phyloP scores from a whole-genome alignment of 2,113 vertebrate species.

The Pedionomus torquatus region DNA sequence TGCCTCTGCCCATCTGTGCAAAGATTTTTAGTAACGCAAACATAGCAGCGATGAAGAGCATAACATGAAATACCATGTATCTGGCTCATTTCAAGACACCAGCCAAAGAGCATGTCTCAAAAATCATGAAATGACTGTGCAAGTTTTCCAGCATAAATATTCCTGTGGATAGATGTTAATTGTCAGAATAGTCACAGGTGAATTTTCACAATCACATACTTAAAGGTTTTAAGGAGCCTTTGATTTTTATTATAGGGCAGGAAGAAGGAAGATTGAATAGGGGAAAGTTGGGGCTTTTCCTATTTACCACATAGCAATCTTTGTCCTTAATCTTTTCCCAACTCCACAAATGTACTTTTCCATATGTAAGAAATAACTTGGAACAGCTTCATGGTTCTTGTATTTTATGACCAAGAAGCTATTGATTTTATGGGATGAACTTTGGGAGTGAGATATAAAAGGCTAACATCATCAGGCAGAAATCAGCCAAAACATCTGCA shows the following conservation, averaged over 20 bases:
- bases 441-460: conserved; percentile 16
- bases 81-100: not conserved
- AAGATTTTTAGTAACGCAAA: conserved; percentile 53
- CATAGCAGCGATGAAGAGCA: conserved; percentile 33
- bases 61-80: conserved; percentile 36
- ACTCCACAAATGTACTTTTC: not conserved
- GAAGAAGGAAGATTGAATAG: not conserved
- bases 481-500: conserved; percentile 30
- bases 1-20: conserved; percentile 65
- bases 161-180: not conserved
- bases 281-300: rapidly evolving
- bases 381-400: not conserved
- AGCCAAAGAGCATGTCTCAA: not conserved
- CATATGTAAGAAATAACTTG: not conserved
- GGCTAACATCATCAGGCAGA: conserved; percentile 26
- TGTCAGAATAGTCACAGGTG: not conserved
- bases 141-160: not conserved
- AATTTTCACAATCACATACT: not conserved
- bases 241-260: not conserved
- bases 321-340: not conserved
- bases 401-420: conserved; percentile 33
- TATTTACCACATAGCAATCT: not conserved
- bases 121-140: conserved; percentile 37
- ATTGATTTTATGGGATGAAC: conserved; percentile 49
- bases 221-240: not conserved